These are phyloP conservation scores for Leucoraja erinaceus DNA, from an alignment of 2,113 vertebrate genomes.

Conservation along the genomic window DNA sequence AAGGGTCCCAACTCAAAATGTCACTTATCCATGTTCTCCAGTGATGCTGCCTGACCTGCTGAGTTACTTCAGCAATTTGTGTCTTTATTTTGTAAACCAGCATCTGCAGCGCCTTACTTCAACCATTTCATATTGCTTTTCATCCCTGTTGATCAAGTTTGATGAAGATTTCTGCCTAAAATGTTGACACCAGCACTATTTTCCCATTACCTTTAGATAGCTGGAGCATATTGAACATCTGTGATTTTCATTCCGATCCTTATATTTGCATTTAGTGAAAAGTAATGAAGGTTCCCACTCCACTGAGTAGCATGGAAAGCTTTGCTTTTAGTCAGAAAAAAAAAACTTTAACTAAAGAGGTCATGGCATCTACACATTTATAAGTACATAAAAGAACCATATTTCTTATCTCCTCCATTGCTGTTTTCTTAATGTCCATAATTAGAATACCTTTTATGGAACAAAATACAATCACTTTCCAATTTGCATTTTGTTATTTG, in stretches of 20 bases:
- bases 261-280: constrained; percentile 52
- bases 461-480: constrained; percentile 6
- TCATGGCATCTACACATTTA: constrained; percentile 57
- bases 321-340: constrained; percentile 60
- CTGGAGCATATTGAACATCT: constrained; percentile 66
- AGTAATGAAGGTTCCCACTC: constrained; percentile 19
- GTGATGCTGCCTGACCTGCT: no score
- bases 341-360: constrained; percentile 63
- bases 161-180: no score
- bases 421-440: background rate
- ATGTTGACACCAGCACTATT: no score
- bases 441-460: background rate
- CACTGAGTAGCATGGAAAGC: constrained; percentile 39
- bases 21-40: no score
- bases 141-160: no score
- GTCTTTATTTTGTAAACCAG: no score
- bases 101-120: no score
- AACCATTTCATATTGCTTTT: no score
- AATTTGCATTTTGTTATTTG: constrained; percentile 11
- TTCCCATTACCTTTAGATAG: constrained; percentile 49
- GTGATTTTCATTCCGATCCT: constrained; percentile 66
- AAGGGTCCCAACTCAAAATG: no score
- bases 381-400: constrained; percentile 58
- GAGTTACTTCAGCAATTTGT: no score
- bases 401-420: background rate